A percentile compares a stretch with the other conserved stretches of the same genome.
Conservation (phyloP, 2,113 vertebrate species). For the Panthera uncia region DNA sequence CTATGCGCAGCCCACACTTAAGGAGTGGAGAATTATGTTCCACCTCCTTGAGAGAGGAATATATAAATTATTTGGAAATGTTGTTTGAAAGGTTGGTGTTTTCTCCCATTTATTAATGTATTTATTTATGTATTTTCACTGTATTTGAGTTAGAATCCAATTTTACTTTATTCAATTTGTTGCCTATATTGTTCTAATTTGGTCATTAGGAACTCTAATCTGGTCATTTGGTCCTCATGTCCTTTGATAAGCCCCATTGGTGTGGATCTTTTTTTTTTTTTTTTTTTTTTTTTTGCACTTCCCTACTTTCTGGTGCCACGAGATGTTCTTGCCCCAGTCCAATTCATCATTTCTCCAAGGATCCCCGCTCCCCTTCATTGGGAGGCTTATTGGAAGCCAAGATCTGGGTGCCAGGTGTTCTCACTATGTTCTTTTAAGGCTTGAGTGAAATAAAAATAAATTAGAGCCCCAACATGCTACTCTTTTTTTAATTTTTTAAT, state of each 20-base stretch:
- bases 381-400: neutral
- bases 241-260: neutral
- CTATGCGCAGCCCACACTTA: too few species aligned
- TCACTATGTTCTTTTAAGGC: neutral
- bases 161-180: neutral
- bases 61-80: neutral
- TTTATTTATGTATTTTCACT: neutral
- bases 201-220: neutral
- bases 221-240: neutral
- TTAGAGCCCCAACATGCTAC: neutral
- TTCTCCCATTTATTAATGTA: neutral
- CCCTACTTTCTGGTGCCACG: neutral
- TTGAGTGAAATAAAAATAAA: neutral
- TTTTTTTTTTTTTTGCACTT: neutral
- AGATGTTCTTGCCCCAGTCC: neutral
- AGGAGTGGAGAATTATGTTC: neutral
- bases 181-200: neutral
- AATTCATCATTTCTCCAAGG: neutral
- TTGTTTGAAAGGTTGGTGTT: neutral
- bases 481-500: neutral
- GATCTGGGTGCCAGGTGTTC: neutral
- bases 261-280: neutral
- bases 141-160: neutral
- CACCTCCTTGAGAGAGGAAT: neutral
- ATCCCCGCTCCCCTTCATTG: neutral